These are phyloP conservation scores for Megalops atlanticus DNA, from an alignment of 2,113 vertebrate genomes.

Conservation along the genomic window DNA sequence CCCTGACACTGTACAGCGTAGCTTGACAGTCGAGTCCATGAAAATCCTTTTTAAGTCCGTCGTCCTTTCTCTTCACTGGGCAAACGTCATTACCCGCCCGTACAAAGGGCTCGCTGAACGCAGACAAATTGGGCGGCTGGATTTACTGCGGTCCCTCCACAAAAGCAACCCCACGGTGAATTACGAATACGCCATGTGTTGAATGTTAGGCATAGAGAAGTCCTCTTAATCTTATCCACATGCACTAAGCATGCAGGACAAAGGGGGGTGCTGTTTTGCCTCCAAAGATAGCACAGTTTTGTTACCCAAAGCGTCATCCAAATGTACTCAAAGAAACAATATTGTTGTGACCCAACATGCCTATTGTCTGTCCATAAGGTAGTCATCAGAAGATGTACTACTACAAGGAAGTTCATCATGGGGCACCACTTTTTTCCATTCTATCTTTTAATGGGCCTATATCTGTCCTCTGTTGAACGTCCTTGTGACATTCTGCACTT, in stretches of 20 bases:
- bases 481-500: conserved; percentile 29
- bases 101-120: conserved; percentile 6
- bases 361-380: not conserved
- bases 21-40: conserved; percentile 26
- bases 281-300: not conserved
- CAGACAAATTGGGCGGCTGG: not conserved
- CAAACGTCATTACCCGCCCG: conserved; percentile 21
- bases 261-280: conserved; percentile 25
- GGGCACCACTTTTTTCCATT: conserved; percentile 22
- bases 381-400: not conserved
- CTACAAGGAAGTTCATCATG: not conserved
- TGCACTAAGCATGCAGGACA: not conserved
- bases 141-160: not conserved
- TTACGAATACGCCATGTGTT: not conserved
- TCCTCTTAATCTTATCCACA: not conserved
- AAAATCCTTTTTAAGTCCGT: conserved; percentile 40
- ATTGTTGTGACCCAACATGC: not conserved
- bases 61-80: conserved; percentile 13
- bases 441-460: conserved; percentile 27
- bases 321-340: not conserved
- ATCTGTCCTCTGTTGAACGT: conserved; percentile 7
- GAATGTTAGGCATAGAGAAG: not conserved
- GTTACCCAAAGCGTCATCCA: not conserved
- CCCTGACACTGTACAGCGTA: conserved; percentile 6
- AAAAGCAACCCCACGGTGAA: not conserved